A percentile compares a stretch with the other conserved stretches of the same genome.
Evolutionary conservation across 1,140 invertebrate genomes (phyloP).

Genomic region (Apolygus lucorum): DNA sequence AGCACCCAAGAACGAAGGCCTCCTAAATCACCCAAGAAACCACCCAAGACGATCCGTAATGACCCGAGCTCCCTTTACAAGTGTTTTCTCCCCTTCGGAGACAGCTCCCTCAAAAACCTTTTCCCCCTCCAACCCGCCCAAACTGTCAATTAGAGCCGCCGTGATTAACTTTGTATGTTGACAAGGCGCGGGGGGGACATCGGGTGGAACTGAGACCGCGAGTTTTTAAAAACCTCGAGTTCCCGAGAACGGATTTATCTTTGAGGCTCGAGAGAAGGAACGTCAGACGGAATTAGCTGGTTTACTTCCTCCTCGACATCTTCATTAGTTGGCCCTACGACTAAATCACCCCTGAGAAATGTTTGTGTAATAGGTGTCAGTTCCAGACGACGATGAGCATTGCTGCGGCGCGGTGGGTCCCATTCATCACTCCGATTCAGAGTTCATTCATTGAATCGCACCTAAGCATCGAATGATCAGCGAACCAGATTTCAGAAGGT

Average conservation of each 20-base stretch:
- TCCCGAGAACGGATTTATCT: neutral
- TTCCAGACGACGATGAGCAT: too few species aligned
- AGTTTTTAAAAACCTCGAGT: too few species aligned
- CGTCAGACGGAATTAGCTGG: neutral
- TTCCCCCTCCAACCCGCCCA: neutral
- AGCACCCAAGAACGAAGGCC: neutral
- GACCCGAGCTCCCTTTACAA: neutral
- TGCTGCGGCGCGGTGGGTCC: too few species aligned
- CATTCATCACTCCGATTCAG: too few species aligned
- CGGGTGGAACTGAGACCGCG: too few species aligned
- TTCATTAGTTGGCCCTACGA: neutral
- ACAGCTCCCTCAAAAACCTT: neutral
- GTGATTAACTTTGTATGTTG: neutral
- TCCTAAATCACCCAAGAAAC: neutral
- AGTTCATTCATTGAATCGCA: too few species aligned
- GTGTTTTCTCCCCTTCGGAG: neutral
- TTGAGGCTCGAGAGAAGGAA: neutral
- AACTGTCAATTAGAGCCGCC: neutral
- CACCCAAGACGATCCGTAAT: neutral
- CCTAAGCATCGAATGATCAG: too few species aligned
- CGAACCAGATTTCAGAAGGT: too few species aligned
- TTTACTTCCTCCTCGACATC: neutral
- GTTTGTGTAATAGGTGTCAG: neutral
- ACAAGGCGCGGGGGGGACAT: neutral
- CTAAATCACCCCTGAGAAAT: neutral